Conservation (phyloP, 2,888 invertebrate species). For the Spicauda simplicius region DNA sequence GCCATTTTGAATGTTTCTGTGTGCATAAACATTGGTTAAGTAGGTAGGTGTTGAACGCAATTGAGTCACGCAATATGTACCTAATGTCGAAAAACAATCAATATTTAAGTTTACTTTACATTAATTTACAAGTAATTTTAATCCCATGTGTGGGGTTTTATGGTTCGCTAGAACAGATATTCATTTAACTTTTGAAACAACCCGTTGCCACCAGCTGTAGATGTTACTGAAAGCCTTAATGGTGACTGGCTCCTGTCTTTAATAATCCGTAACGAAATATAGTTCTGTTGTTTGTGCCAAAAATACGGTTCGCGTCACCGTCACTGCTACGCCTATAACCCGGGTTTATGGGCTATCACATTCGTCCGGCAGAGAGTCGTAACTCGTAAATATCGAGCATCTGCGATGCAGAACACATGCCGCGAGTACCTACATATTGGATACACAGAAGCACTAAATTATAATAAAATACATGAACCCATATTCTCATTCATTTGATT, state of each 20-base stretch:
- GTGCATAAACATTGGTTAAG: too few relatives aligned
- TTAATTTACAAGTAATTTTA: too few relatives aligned
- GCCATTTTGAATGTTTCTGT: too few relatives aligned
- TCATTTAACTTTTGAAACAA: too few relatives aligned
- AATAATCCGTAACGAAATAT: slow-evolving; percentile 62
- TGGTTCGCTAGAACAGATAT: too few relatives aligned
- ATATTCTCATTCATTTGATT: background rate
- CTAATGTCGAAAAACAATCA: background rate
- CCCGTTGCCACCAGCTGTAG: background rate
- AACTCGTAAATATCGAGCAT: slow-evolving; percentile 61
- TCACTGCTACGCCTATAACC: slow-evolving; percentile 61
- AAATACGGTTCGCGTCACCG: slow-evolving; percentile 74
- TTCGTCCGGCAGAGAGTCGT: slow-evolving; percentile 67
- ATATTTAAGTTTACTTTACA: too few relatives aligned
- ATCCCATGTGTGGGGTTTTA: too few relatives aligned
- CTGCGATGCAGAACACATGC: slow-evolving; percentile 55
- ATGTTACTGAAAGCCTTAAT: slow-evolving; percentile 21
- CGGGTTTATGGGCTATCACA: slow-evolving; percentile 75
- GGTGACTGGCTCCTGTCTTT: slow-evolving; percentile 20
- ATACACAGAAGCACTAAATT: background rate
- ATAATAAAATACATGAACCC: background rate
- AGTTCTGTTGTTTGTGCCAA: slow-evolving; percentile 67
- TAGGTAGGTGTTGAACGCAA: too few relatives aligned
- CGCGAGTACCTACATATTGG: background rate
- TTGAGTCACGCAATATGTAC: background rate